These are phyloP conservation scores for Diuraphis noxia DNA, from an alignment of 1,140 invertebrate genomes.

Conservation along the genomic window DNA sequence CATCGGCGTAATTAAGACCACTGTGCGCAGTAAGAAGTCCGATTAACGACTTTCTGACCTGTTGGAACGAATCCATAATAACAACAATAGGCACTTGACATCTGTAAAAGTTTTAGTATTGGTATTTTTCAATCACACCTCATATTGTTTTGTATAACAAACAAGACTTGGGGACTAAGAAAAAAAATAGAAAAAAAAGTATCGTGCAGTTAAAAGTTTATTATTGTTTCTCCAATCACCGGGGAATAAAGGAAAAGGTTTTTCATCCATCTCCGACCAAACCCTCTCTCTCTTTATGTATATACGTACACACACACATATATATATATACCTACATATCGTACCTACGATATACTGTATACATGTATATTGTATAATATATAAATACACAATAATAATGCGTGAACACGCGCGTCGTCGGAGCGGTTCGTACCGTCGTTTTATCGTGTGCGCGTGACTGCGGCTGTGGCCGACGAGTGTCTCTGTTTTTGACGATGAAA, in stretches of 20 bases:
- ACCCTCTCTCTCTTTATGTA: neutral
- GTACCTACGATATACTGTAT: neutral
- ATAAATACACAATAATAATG: neutral
- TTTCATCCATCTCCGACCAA: neutral
- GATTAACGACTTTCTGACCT: neutral
- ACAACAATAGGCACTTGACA: neutral
- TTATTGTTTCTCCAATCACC: neutral
- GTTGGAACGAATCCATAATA: neutral
- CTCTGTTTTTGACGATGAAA: constrained; percentile 41
- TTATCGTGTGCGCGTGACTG: neutral
- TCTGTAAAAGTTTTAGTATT: neutral
- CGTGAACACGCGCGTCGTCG: neutral
- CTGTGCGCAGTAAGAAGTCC: neutral
- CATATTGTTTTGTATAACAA: too few relatives aligned
- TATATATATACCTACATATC: neutral
- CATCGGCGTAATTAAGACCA: neutral
- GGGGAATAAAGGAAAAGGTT: neutral
- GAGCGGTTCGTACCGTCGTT: neutral
- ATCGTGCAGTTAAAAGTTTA: neutral
- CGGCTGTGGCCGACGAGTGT: neutral
- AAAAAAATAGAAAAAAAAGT: neutral
- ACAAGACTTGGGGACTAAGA: too few relatives aligned
- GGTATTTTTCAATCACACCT: neutral
- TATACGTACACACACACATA: neutral
- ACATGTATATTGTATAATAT: neutral